Base-by-base conservation (phyloP, 2,888 invertebrate genomes). In the Hydrotaea cyrtoneurina region DNA sequence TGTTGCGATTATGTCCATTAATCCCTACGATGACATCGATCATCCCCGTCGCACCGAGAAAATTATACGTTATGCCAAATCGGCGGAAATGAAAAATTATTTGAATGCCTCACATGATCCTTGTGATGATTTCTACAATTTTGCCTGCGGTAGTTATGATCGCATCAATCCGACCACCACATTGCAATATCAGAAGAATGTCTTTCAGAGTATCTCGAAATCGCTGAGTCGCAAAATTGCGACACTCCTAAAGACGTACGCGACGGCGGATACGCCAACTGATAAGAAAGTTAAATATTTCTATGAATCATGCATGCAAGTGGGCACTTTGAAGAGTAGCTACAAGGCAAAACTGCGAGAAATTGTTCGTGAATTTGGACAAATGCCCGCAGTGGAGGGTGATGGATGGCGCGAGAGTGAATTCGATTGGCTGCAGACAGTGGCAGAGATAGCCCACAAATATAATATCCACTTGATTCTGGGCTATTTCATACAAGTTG, bases 381-480 rank as follows among this genome's bases (percentile, higher is more conserved):
- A 83, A 13, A 90, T 90, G 91, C 90, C 90, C 0, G 86, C 84
- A 0, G 66, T 90, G 3, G 82, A 72, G 26, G 88, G 87, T 10
- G 82, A 84, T 3, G 62, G 57, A 0, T 91, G 91, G 91, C 66
- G 82, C 7, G 87, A 86, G 10, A 55, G 75, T 0, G 72, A 84
- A 5, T 91, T 91, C 59, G 88, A 90, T 66, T 90, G 91, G 90
- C 43, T 90, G 17, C 81, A 80, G 2, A 88, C 88, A 3, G 57
- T 87, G 2, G 88, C 87, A 1, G 83, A 86, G 19, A 87, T 90
- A 15, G 55, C 85, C 0, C 31, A 82, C 53, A 81, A 85, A 21
- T 91, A 87, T 39, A 88, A 87, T 0, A 76, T 87, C 1, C 43
- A 59, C 3, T 86, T 88, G 0, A 83, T 90, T 8, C 3, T 89